Evolutionary conservation across 2,113 vertebrate genomes (phyloP).

Genomic region (Oceanodroma tethys): DNA sequence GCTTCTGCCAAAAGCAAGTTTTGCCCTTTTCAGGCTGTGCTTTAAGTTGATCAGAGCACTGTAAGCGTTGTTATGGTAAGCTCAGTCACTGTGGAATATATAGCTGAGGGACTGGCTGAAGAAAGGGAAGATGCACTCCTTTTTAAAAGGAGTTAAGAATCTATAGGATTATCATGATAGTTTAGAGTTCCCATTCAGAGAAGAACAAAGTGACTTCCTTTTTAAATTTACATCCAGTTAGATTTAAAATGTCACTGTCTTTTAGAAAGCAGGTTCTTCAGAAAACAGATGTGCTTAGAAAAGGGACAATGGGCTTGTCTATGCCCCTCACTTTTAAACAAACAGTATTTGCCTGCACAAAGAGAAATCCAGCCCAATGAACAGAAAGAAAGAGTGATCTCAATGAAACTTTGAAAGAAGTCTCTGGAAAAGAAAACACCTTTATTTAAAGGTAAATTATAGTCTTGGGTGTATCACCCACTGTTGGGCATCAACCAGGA

Average conservation of each 20-base stretch:
- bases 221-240: not conserved
- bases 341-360: not conserved
- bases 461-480: not conserved
- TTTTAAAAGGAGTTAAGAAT: not conserved
- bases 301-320: not conserved
- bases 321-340: not conserved
- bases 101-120: not conserved
- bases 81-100: not conserved
- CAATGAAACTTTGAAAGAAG: not conserved
- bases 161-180: not conserved
- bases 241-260: not conserved
- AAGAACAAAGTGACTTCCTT: not conserved
- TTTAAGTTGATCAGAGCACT: not conserved
- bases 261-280: not conserved
- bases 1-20: not conserved
- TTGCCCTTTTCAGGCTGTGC: not conserved
- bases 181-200: not conserved
- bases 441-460: constrained; percentile 35
- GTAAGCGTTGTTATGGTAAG: not conserved
- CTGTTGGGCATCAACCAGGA: not conserved
- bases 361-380: not conserved
- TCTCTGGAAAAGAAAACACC: not conserved
- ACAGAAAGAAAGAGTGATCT: not conserved
- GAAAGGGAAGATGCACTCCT: not conserved
- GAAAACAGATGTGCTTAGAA: not conserved